Percentiles rank a stretch among this genome's conserved stretches.
phyloP scores from a whole-genome alignment of 2,113 vertebrate species.

The Gila orcuttii region DNA sequence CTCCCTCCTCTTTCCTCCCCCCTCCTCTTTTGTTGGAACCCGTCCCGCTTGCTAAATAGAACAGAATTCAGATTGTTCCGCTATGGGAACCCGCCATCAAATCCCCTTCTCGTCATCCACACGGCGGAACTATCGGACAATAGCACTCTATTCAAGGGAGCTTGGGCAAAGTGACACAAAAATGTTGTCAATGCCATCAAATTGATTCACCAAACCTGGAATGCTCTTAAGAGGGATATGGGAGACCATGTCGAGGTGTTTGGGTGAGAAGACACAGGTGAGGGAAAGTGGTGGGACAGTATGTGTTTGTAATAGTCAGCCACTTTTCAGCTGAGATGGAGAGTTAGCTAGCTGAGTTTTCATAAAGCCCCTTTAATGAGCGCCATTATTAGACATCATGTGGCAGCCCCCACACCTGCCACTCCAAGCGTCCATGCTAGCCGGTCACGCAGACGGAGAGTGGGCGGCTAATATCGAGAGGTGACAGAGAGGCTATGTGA shows the following conservation, averaged over 20 bases:
- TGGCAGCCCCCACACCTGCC: conserved; percentile 40
- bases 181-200: conserved; percentile 6
- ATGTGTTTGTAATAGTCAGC: not conserved
- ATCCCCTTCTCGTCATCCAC: conserved; percentile 11
- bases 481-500: conserved; percentile 48
- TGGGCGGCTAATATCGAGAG: conserved; percentile 48
- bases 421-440: conserved; percentile 32
- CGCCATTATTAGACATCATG: conserved; percentile 32
- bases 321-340: not conserved
- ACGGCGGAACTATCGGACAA: not conserved
- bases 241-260: conserved; percentile 12
- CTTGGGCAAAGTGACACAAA: conserved; percentile 14
- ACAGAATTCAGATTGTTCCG: conserved; percentile 31
- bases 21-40: not conserved
- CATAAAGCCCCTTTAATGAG: not conserved
- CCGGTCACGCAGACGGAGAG: conserved; percentile 42
- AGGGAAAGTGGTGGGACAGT: not conserved
- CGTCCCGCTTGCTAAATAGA: not conserved
- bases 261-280: not conserved
- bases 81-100: not conserved
- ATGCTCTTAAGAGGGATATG: conserved; percentile 37
- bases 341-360: not conserved
- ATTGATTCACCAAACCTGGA: conserved; percentile 37
- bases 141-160: conserved; percentile 19
- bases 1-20: not conserved